phyloP scores from a whole-genome alignment of 2,797 vertebrate genomes.

The Channa striata region DNA sequence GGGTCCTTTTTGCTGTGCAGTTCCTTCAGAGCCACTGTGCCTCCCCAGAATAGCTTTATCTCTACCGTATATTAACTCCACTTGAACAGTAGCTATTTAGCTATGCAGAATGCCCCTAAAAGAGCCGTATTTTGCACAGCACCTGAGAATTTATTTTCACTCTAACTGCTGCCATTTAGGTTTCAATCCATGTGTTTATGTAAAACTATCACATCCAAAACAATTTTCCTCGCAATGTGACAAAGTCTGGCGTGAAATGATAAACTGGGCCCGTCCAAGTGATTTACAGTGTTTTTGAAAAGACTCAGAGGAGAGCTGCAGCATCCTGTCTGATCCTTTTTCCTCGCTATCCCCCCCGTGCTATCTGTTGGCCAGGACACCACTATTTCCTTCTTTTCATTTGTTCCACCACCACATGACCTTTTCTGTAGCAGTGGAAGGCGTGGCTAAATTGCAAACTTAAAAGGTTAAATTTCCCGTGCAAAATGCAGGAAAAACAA shows the following conservation, averaged over 20 bases:
- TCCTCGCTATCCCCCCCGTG: constrained; percentile 7
- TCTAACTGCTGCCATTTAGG: constrained; percentile 21
- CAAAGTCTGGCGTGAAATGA: constrained; percentile 65
- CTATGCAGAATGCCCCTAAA: constrained; percentile 9
- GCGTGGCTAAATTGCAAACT: constrained; percentile 12
- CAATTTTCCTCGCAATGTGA: constrained; percentile 51
- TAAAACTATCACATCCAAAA: constrained; percentile 57
- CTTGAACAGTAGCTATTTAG: constrained; percentile 15
- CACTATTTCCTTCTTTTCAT: constrained; percentile 62
- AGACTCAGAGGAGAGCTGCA: constrained; percentile 65
- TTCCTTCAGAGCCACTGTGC: background rate
- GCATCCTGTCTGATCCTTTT: constrained; percentile 66
- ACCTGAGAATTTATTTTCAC: constrained; percentile 19
- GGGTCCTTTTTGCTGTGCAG: constrained; percentile 10
- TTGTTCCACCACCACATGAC: constrained; percentile 63
- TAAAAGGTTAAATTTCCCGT: constrained; percentile 40
- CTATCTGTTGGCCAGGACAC: constrained; percentile 65
- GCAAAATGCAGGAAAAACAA: constrained; percentile 9
- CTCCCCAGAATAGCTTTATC: constrained; percentile 1
- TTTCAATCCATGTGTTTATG: constrained; percentile 46
- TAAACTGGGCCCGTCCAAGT: constrained; percentile 64
- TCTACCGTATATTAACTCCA: constrained; percentile 22
- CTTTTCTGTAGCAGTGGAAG: constrained; percentile 35
- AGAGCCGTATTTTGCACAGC: constrained; percentile 1
- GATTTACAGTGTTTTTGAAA: constrained; percentile 73